Base-by-base conservation (phyloP, 2,888 invertebrate genomes). In the Drosophila setosimentum region DNA sequence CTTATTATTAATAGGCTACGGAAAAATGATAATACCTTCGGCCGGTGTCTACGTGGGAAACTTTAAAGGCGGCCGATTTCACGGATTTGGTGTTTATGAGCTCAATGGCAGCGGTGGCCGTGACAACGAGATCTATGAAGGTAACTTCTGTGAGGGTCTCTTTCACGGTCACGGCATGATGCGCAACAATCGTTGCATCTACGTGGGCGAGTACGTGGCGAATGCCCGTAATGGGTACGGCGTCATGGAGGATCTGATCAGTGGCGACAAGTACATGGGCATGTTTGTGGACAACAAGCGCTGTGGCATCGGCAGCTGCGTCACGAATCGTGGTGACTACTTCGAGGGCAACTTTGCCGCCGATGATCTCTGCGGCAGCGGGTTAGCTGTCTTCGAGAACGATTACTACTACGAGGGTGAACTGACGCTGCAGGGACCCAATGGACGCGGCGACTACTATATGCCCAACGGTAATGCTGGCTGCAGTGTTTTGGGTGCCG, bases 361-460 rank as follows among this genome's bases (percentile, higher is more conserved):
- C 90, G 96, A 97, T 92, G 94, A 96, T 80, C 94, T 98, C 73
- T 95, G 95, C 16, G 98, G 98, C n/a, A 95, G 95, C 83, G 98
- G 98, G 4, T 94, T 98, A 11, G 97, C 98, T 94, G 95, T 98
- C 27, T 96, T 97, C 77, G 97, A 97, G 92, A 97, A 98, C 90
- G 97, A 96, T 33, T 97, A 97, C 4, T 96, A 96, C 92, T 98
- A 97, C 87, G 98, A 98, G 91, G 98, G 98, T 0, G 97, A 98
- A 91, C 96, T 98, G 84, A 95, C 96, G 74, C 96, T 97, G 3
- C 96, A 96, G 3, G 95, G 96, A 35, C 96, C 98, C 76, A 95
- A 94, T 74, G 98, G 98, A 0, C 97, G 96, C 91, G 98, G 98
- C 7, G 94, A 94, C 1, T 94, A 98, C 59, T 97, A 96, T 0